Evolutionary conservation across 2,113 vertebrate genomes (phyloP), one percentile per base, ranked within the genome.

Genomic region (Sinocyclocheilus anshuiensis): DNA sequence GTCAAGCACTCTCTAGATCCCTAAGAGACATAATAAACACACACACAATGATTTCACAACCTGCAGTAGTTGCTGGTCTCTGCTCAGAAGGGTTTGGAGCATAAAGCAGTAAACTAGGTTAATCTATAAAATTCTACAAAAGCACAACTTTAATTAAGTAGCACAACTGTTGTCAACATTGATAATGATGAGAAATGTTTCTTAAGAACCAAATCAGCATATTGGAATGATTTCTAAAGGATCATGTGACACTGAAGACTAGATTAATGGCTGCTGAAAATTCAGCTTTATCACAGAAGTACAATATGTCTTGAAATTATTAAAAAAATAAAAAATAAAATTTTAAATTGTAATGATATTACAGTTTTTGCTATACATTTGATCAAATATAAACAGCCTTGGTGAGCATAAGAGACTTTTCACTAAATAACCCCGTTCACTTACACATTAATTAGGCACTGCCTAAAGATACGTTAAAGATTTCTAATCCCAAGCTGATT

Each of bases 71-170:
- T 79, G 76, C 89, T 69, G 87, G 84, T 85, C 89, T 90, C 83
- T 91, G 88, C 85, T 88, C 85, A 87, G 88, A 92, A 77, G 72
- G 10, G 36, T 36, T 45, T 53, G 0, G 83, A 93, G 87, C 94
- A 95, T 92, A 95, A 95, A 96, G 91, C 50, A 0, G 84, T 91
- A 79, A 75, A 84, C 89, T 89, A 87, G 90, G 87, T 89, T 59
- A 22, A 59, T 22, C 6, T 59, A 59, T 42, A 42, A 42, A 42
- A 6, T 42, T 42, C 7, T 8, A 39, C 39, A 39, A 6, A 42
- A 4, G 4, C 55, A 57, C 20, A 57, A 61, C 8, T 10, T n/a
- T n/a, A n/a, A n/a, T 61, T n/a, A 61, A 59, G 57, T 22, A 59
- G 20, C 20, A 59, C 57, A 59, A 22, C 18, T 59, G 18, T 59